Evolutionary conservation across 1,140 invertebrate species (phyloP), one percentile per base, ranked within the genome.

Genomic region (Conus ventricosus): DNA sequence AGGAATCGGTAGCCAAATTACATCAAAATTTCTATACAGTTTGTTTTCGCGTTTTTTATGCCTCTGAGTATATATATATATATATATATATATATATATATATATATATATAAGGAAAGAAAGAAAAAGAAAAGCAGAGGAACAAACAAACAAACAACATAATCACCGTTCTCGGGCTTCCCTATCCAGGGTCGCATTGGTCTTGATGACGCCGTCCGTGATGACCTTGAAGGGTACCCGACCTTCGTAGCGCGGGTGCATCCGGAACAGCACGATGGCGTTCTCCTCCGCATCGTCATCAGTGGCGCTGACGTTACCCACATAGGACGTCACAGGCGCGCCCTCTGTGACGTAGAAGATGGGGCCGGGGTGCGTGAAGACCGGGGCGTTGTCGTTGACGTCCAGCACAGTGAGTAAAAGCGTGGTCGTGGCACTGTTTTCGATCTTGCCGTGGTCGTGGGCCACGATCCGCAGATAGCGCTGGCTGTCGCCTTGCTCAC

Each of bases 281-380:
- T 99, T 99, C 0, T 96, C 96, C 4, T 97, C 98, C 0, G 97
- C 96, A 94, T 99, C 98, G 95, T 97, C 98, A 93, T 99, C 98
- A 0, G 97, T 95, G 0, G 98, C 98, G 93, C 97, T 96, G 0
- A 99, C 98, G 23, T 96, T 96, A 10, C 97, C 95, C 0, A 99
- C 97, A 91, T 96, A 96, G 5, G 97, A 97, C 0, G 98, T 98
- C 6, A 97, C 93, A 0, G 94, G 91, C 0, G 96, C 97, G 53
- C 97, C 97, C 95, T 99, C 98, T 13, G 88, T 88, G 17, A 99
- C 96, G 55, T 88, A 88, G 84, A 94, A 93, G 63, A 88, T 67
- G 87, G 92, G 94, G 6, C 88, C 55, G 15, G 84, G 81, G 84
- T 93, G 67, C 7, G 89, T 89, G 88, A 94, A 95, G 6, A 78